phyloP scores from a whole-genome alignment of 2,113 vertebrate species.

The Odobenus rosmarus region DNA sequence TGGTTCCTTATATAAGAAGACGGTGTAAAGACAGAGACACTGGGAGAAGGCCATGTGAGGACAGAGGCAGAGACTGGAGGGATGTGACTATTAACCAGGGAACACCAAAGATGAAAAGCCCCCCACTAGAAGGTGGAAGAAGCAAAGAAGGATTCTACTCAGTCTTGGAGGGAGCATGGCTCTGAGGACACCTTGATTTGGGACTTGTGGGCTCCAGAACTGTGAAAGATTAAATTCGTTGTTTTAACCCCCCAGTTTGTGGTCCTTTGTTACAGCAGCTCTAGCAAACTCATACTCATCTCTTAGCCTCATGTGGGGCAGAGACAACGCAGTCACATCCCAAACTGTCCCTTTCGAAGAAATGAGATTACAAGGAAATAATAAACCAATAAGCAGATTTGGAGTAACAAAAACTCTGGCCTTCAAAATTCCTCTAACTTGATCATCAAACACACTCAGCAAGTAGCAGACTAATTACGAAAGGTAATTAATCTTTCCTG shows the following conservation, averaged over 20 bases:
- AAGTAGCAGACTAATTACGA: background rate
- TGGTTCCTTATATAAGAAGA: background rate
- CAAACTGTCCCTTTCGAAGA: background rate
- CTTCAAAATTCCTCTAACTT: background rate
- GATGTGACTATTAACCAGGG: background rate
- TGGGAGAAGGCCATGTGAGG: background rate
- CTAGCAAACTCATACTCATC: background rate
- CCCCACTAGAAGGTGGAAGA: background rate
- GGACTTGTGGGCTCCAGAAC: background rate
- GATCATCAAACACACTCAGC: background rate
- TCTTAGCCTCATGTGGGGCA: background rate
- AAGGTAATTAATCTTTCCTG: background rate
- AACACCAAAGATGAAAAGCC: fast-evolving
- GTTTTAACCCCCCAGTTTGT: too few relatives aligned
- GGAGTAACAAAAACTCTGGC: background rate
- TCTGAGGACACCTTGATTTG: background rate
- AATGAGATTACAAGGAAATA: background rate
- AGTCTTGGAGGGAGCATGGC: background rate
- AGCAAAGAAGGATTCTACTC: background rate
- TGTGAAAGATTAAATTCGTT: too few relatives aligned
- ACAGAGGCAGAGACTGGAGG: background rate
- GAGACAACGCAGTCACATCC: background rate
- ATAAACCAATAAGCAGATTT: too few relatives aligned
- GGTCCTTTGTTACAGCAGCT: background rate
- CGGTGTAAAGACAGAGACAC: background rate